A percentile compares a stretch with the other conserved stretches of the same genome.
Conservation (phyloP, 1,140 invertebrate genomes). For the Bicyclus anynana region DNA sequence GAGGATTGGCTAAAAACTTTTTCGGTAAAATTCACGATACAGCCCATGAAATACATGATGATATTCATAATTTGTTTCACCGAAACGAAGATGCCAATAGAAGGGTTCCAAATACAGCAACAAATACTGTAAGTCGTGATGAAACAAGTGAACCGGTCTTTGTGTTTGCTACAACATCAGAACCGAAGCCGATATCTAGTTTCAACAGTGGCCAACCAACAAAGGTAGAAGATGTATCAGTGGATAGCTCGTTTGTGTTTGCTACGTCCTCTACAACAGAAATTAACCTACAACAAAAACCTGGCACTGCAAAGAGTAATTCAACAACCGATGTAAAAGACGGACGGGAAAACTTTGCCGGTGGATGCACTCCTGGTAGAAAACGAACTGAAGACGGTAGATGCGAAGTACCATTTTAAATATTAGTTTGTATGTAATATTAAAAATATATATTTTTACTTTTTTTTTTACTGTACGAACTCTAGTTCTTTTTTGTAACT, state of each 20-base stretch:
- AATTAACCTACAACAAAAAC: not conserved
- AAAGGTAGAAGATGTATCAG: not conserved
- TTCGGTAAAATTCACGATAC: constrained; percentile 15
- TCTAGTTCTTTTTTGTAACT: too few species aligned
- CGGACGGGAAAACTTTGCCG: constrained; percentile 46
- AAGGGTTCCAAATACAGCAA: not conserved
- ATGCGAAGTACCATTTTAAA: constrained; percentile 23
- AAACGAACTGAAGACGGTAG: constrained; percentile 46
- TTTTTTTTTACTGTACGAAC: not conserved
- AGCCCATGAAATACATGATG: constrained; percentile 17
- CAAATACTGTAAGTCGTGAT: not conserved
- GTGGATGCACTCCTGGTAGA: constrained; percentile 42
- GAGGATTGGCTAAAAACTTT: constrained; percentile 11
- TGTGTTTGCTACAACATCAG: not conserved
- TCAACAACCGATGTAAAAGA: constrained; percentile 24
- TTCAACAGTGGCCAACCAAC: not conserved
- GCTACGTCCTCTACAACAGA: constrained; percentile 4
- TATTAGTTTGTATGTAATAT: not conserved
- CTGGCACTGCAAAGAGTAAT: constrained; percentile 2
- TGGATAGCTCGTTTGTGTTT: constrained; percentile 5
- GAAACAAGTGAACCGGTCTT: not conserved
- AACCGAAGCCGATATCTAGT: not conserved
- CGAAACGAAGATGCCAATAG: constrained; percentile 2
- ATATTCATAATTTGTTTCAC: constrained; percentile 13
- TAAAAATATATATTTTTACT: not conserved